Percentiles rank a stretch among this genome's conserved stretches.
Evolutionary conservation across 92 coral and sea anemone genomes (phyloP).

Genomic region (Nematostella vectensis): DNA sequence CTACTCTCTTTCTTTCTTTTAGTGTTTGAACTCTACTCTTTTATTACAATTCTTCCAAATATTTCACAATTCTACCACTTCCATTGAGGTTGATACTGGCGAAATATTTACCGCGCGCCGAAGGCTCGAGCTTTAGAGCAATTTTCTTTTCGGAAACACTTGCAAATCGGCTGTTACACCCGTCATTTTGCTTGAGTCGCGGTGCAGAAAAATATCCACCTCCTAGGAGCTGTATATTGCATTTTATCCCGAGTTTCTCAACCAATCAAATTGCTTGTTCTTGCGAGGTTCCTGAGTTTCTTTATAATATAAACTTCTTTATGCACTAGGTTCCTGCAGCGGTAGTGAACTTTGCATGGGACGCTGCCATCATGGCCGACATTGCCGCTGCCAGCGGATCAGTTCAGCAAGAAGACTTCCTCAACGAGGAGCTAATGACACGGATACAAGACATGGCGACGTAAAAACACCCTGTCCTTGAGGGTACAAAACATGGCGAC

Average conservation of each 20-base stretch:
- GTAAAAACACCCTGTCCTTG: background rate
- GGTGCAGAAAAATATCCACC: no score
- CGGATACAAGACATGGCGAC: constrained; percentile 30
- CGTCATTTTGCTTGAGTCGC: no score
- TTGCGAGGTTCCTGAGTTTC: no score
- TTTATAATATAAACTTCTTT: background rate
- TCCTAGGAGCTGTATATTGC: no score
- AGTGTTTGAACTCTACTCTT: background rate
- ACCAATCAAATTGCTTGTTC: no score
- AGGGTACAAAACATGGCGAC: background rate
- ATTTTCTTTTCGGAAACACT: no score
- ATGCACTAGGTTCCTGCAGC: constrained; percentile 78
- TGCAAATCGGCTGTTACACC: no score
- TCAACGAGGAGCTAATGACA: constrained; percentile 57
- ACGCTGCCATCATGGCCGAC: constrained; percentile 71
- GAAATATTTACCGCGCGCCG: background rate
- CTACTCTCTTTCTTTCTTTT: no score
- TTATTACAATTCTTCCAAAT: background rate
- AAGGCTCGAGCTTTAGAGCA: background rate
- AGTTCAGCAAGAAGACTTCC: constrained; percentile 39
- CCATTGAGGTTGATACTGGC: no score
- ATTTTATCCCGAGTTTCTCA: no score
- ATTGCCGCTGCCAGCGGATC: constrained; percentile 63
- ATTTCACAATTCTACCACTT: no score
- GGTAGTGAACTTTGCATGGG: constrained; percentile 84